phyloP scores from a whole-genome alignment of 2,888 invertebrate genomes.

The Autographa gamma region DNA sequence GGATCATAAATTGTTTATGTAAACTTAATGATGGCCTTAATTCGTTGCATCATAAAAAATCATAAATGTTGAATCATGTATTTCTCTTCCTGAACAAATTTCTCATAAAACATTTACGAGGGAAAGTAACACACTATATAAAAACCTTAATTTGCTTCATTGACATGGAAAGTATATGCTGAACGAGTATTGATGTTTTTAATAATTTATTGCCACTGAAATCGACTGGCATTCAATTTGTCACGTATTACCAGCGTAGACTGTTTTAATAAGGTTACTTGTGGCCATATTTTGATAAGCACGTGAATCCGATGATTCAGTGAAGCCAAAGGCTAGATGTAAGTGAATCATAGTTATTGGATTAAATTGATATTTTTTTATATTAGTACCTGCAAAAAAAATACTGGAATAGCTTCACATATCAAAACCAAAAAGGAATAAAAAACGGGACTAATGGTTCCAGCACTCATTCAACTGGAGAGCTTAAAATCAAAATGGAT shows the following conservation, averaged over 20 bases:
- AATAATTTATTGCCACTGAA: slow-evolving; percentile 22
- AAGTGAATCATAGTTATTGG: slow-evolving; percentile 28
- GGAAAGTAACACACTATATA: slow-evolving; percentile 39
- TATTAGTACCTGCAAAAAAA: too few species aligned
- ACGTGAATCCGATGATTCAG: slow-evolving; percentile 48
- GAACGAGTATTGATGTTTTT: slow-evolving; percentile 23
- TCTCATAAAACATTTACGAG: slow-evolving; percentile 26
- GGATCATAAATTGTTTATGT: background rate
- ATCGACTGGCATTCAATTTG: slow-evolving; percentile 31
- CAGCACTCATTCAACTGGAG: too few species aligned
- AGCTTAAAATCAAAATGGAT: too few species aligned
- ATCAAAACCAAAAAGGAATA: too few species aligned
- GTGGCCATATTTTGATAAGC: slow-evolving; percentile 29
- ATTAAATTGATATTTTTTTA: background rate
- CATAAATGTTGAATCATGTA: slow-evolving; percentile 32
- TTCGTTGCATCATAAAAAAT: slow-evolving; percentile 9
- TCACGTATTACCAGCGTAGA: slow-evolving; percentile 46
- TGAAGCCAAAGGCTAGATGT: slow-evolving; percentile 10
- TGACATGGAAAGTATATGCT: slow-evolving; percentile 28
- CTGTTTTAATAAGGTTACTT: slow-evolving; percentile 38
- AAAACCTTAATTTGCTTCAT: slow-evolving; percentile 36
- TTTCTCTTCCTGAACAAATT: slow-evolving; percentile 22
- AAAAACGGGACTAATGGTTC: too few species aligned
- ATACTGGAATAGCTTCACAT: too few species aligned
- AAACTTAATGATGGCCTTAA: background rate